Base-by-base conservation (phyloP, 2,113 vertebrate species). In the Calyptomena viridis region DNA sequence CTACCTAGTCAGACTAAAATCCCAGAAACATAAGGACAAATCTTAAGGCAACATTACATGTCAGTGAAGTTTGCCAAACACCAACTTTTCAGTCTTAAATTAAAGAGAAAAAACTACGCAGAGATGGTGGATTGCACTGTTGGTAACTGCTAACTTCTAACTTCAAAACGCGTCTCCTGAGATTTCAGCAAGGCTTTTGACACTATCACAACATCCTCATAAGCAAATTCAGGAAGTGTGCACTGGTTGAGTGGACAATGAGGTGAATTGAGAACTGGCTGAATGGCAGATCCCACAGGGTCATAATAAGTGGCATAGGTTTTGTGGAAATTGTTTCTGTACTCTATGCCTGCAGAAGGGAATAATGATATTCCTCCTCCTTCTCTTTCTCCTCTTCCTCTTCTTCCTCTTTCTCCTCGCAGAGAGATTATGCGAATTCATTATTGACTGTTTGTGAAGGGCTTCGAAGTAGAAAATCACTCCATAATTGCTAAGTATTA, bases 381-480 rank as follows among this genome's bases (percentile, higher is more conserved):
- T 84, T 14, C 42, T 78, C 21, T 33, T 67, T 69, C 8, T 46
- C 23, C 30, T 25, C 20, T 15, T 44, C 11, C 11, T 49, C 20
- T 8, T 82, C 2, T 27, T 85, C 35, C 28, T 80, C 33, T 33
- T 90, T 31, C 23, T 87, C 47, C 23, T 63, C 66, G 11, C 30
- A 52, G 68, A 88, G 60, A 67, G 30, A 44, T 90, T 94, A 90
- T 93, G 64, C 68, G 95, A 91, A 96, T 96, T 95, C 35, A 84
- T 97, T 90, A 94, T 56, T 60, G 64, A 88, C 76, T 96, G 87
- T 95, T 94, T 94, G 83, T 92, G 60, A 94, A 88, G 64, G 44
- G 85, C 75, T 96, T 94, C 95, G 93, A 96, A 95, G 93, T 92
- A 94, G 95, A 97, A 97, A 96, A 97, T 95, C 83, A 89, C 47